These are phyloP conservation scores for Ectropis crepuscularia DNA, from an alignment of 2,888 invertebrate species.

Conservation along the genomic window DNA sequence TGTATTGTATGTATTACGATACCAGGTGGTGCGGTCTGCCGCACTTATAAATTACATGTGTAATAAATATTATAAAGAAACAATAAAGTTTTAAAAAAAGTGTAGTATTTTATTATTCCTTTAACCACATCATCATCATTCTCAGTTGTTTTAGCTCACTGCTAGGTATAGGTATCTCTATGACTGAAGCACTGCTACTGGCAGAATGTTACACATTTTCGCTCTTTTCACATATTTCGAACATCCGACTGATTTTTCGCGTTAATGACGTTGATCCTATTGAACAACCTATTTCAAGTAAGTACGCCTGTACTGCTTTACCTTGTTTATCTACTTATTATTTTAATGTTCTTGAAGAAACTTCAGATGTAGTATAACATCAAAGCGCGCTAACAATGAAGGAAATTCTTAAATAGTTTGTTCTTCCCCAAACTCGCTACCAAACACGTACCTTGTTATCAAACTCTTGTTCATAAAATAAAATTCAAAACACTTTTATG, in stretches of 20 bases:
- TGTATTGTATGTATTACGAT: conserved; percentile 81
- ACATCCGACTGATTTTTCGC: too few relatives aligned
- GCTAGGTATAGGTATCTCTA: too few relatives aligned
- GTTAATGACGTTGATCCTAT: too few relatives aligned
- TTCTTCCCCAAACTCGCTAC: conserved; percentile 4
- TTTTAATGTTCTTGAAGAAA: too few relatives aligned
- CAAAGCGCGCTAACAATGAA: background rate
- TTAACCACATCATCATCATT: background rate
- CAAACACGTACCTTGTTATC: conserved; percentile 20
- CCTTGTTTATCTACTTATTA: too few relatives aligned
- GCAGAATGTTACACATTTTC: too few relatives aligned
- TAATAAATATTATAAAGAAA: conserved; percentile 83
- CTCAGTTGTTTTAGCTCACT: too few relatives aligned
- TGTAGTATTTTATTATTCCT: background rate
- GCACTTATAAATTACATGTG: conserved; percentile 78
- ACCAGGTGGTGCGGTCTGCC: conserved; percentile 64
- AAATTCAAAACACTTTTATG: conserved; percentile 42
- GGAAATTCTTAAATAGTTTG: conserved; percentile 6
- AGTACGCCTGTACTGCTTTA: too few relatives aligned
- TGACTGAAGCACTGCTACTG: too few relatives aligned
- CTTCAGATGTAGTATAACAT: too few relatives aligned
- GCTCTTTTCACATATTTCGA: too few relatives aligned
- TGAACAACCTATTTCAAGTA: too few relatives aligned
- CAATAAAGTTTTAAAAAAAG: conserved; percentile 82
- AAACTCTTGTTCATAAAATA: conserved; percentile 29